phyloP scores from a whole-genome alignment of 2,888 invertebrate species.

The Thumatha senex region DNA sequence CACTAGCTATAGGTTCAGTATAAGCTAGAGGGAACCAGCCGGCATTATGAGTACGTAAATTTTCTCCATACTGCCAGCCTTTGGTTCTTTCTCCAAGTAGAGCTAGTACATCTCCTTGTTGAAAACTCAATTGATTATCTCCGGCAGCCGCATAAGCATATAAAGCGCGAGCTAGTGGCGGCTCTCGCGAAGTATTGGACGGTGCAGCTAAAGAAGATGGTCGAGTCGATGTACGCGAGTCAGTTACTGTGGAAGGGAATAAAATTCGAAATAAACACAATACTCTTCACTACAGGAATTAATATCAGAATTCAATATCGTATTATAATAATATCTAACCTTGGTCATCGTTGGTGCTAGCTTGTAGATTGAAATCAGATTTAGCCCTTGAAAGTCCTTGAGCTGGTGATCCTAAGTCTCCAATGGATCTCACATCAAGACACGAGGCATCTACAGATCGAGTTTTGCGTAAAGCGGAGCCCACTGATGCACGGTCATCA shows the following conservation, averaged over 20 bases:
- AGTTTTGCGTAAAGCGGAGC: slow-evolving; percentile 92
- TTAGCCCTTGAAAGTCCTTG: slow-evolving; percentile 90
- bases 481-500: slow-evolving; percentile 88
- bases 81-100: slow-evolving; percentile 95
- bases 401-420: slow-evolving; percentile 85
- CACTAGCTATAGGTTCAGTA: slow-evolving; percentile 90
- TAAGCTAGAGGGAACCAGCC: slow-evolving; percentile 99
- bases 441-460: slow-evolving; percentile 95
- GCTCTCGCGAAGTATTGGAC: slow-evolving; percentile 83
- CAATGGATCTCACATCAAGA: slow-evolving; percentile 90
- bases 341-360: slow-evolving; percentile 87
- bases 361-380: slow-evolving; percentile 93
- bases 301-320: too few species aligned
- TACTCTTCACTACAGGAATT: too few species aligned
- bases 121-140: slow-evolving; percentile 96
- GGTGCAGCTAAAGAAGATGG: slow-evolving; percentile 87
- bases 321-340: slow-evolving; percentile 71
- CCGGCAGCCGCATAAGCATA: slow-evolving; percentile 95
- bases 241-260: slow-evolving; percentile 47
- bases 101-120: slow-evolving; percentile 94
- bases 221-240: slow-evolving; percentile 74
- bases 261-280: too few species aligned
- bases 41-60: slow-evolving; percentile 93
- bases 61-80: slow-evolving; percentile 99
- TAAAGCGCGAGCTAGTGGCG: slow-evolving; percentile 91